A percentile compares a stretch with the other conserved stretches of the same genome.
Evolutionary conservation across 2,888 invertebrate species (phyloP).

Genomic region (Pteria penguin): DNA sequence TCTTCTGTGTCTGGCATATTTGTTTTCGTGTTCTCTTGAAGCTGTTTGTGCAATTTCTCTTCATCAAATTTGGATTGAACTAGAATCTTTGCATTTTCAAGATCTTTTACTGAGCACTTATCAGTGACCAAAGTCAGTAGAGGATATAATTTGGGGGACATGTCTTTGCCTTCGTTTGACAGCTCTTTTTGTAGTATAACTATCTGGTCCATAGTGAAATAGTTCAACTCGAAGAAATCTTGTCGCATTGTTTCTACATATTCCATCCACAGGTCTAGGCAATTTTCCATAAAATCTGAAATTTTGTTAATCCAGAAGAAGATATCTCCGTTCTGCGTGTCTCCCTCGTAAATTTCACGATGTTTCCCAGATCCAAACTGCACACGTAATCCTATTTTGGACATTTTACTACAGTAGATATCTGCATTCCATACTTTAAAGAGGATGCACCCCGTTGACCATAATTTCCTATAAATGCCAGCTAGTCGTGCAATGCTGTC

Average conservation of each 20-base stretch:
- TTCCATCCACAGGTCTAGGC: conserved; percentile 59
- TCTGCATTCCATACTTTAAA: conserved; percentile 68
- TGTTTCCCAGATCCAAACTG: conserved; percentile 56
- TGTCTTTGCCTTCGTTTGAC: conserved; percentile 49
- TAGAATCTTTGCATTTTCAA: conserved; percentile 49
- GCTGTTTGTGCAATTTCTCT: conserved; percentile 29
- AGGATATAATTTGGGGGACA: conserved; percentile 52
- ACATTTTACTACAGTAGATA: conserved; percentile 54
- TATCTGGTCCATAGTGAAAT: conserved; percentile 71
- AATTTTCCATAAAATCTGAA: conserved; percentile 63
- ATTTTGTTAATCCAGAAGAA: conserved; percentile 55
- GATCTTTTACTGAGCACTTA: conserved; percentile 52
- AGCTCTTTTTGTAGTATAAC: conserved; percentile 69
- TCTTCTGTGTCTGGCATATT: conserved; percentile 13
- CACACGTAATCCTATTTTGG: conserved; percentile 52
- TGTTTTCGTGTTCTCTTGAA: conserved; percentile 3
- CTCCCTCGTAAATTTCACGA: not conserved
- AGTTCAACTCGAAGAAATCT: conserved; percentile 64
- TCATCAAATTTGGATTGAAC: conserved; percentile 41
- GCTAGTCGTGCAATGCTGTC: conserved; percentile 67
- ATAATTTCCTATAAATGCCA: conserved; percentile 63
- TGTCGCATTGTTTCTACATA: conserved; percentile 57
- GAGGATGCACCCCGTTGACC: conserved; percentile 67
- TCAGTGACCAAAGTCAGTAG: conserved; percentile 58
- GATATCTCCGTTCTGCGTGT: conserved; percentile 39